Base-by-base conservation (phyloP, 2,888 invertebrate species). In the Conus canariensis region DNA sequence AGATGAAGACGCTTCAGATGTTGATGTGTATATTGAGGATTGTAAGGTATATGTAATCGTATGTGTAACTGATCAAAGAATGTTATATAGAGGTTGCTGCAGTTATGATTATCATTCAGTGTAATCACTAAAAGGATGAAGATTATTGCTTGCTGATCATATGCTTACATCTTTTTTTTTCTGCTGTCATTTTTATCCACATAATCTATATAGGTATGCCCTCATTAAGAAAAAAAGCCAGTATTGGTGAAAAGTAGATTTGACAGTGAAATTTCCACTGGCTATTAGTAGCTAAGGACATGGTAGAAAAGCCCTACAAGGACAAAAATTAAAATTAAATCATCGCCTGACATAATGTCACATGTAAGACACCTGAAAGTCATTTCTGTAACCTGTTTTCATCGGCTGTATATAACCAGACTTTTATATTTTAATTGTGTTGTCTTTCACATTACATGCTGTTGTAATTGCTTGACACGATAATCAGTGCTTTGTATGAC, bases 11-110 rank as follows among this genome's bases (percentile, higher is more conserved):
- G 70, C 64, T 25, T n/a, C 80, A 56, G 90, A 87, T 30, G 80
- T 82, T 80, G 88, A 88, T 45, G 77, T 82, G 80, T 80, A 82
- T 88, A 59, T 80, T 88, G 88, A 88, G 80, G 74, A 88, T n/a
- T 80, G 82, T 88, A 82, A 82, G 80, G 80, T 74, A 77, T 88
- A 88, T 77, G 58, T 8, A 74, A 30, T 10, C 56, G 30, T 58
- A 9, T 12, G 59, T 58, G 22, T 30, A 30, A 77, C 77, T 8
- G 16, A 58, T 45, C 30, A 60, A 80, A 80, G 14, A 22, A 8
- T 70, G 10, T 22, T n/a, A 19, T 70, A 2, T 70, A 19, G 19
- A 5, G 64, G 30, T 45, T 64, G 86, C 86, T 86, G 86, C 86
- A 86, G 86, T 67, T 60, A 45, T 86, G 86, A 30, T 86, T 86